These are phyloP conservation scores for Poecilia latipinna DNA, from an alignment of 2,113 vertebrate species.

Conservation along the genomic window DNA sequence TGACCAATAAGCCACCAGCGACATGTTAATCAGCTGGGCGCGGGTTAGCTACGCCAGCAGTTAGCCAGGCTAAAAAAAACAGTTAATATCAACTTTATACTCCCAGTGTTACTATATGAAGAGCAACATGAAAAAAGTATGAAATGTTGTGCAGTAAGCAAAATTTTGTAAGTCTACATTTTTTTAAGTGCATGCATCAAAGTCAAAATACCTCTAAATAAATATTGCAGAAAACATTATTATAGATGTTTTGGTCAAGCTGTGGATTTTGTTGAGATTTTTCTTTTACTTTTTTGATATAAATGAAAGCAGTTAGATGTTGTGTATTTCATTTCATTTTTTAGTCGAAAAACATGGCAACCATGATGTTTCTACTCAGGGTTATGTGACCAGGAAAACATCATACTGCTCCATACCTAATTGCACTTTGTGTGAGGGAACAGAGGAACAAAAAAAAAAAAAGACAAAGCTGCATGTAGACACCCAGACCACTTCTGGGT, in stretches of 20 bases:
- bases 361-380: background rate
- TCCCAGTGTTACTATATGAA: background rate
- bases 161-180: no score
- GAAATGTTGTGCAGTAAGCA: no score
- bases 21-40: background rate
- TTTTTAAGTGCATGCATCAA: no score
- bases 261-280: no score
- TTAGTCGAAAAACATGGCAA: background rate
- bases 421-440: conserved; percentile 6
- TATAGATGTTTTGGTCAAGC: no score
- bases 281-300: no score
- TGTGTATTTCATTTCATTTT: background rate
- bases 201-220: no score
- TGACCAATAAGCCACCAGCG: background rate
- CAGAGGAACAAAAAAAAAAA: conserved; percentile 13
- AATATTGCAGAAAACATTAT: no score
- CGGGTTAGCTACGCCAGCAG: no score
- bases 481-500: conserved; percentile 21
- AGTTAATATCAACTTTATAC: background rate
- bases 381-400: background rate
- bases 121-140: background rate
- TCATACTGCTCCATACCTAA: background rate
- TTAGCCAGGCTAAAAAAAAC: background rate
- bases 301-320: no score
- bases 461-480: conserved; percentile 20